Evolutionary conservation across 2,113 vertebrate species (phyloP), one percentile per base, ranked within the genome.

Genomic region (Notiomystis cincta): DNA sequence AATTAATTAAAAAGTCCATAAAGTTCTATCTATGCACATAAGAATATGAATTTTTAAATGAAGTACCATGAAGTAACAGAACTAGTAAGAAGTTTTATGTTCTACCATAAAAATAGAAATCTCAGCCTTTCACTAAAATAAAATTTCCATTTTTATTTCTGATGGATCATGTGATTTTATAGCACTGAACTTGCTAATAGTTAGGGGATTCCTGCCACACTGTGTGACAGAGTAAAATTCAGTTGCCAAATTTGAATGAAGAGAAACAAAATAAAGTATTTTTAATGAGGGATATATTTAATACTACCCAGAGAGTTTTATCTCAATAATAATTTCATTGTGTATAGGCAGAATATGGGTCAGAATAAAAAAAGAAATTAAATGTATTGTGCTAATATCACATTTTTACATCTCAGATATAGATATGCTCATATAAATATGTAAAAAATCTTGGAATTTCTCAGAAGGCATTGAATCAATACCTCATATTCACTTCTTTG

Each of bases 121-220:
- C 25, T 70, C 61, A 93, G 21, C 31, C n/a, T 92, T 69, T 90
- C 19, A 35, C 33, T 57, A 86, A 71, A 88, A 79, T 38, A 66
- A 80, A 94, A 77, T 69, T 80, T 80, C 44, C 37, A 40, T 85
- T 93, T 96, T 57, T 89, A 8, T 83, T 92, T 93, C 58, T 82
- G 84, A 90, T 45, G 31, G 11, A 80, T 65, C 61, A 19, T 35
- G 61, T 72, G 79, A 69, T 80, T 69, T 65, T 80, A 38, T 9
- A 42, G 23, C n/a, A 69, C 13, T 33, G 25, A 90, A 65, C 37
- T 77, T 80, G 12, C 22, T n/a, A 71, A 56, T 44, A 56, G 11
- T 38, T 71, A 64, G n/a, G 22, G 4, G 8, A 57, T 61, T 77
- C 24, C 57, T 73, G 30, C 3, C 71, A 50, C 25, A 23, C 16